These are phyloP conservation scores for Sander lucioperca DNA, from an alignment of 2,113 vertebrate species.

Conservation along the genomic window DNA sequence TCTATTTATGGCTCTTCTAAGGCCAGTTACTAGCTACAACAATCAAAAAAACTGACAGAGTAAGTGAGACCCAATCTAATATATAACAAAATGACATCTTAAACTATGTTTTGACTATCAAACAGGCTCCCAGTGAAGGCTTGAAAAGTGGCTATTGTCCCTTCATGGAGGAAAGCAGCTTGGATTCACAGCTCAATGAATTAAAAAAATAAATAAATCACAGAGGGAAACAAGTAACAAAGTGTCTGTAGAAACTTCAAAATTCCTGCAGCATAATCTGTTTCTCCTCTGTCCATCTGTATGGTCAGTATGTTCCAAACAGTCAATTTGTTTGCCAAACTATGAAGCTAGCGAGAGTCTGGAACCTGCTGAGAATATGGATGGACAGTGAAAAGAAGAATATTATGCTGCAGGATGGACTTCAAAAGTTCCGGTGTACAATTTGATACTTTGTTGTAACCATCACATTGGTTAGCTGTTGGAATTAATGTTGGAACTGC, in stretches of 20 bases:
- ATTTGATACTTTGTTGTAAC: neutral
- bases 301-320: constrained; percentile 35
- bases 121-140: neutral
- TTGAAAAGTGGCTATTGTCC: neutral
- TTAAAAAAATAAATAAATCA: neutral
- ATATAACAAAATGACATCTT: neutral
- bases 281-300: constrained; percentile 43
- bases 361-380: neutral
- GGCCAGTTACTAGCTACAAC: neutral
- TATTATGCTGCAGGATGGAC: neutral
- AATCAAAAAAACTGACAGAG: neutral
- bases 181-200: constrained; percentile 23
- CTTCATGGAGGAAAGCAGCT: constrained; percentile 12
- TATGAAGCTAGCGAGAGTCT: neutral
- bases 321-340: constrained; percentile 8
- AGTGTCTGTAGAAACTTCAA: constrained; percentile 21
- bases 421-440: neutral
- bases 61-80: neutral
- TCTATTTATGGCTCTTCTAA: neutral
- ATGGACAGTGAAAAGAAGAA: neutral
- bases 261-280: constrained; percentile 9
- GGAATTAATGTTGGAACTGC: neutral
- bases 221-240: neutral
- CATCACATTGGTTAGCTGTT: neutral
- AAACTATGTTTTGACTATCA: neutral